phyloP scores from a whole-genome alignment of 2,888 invertebrate genomes.

The Galerucella calmariensis region DNA sequence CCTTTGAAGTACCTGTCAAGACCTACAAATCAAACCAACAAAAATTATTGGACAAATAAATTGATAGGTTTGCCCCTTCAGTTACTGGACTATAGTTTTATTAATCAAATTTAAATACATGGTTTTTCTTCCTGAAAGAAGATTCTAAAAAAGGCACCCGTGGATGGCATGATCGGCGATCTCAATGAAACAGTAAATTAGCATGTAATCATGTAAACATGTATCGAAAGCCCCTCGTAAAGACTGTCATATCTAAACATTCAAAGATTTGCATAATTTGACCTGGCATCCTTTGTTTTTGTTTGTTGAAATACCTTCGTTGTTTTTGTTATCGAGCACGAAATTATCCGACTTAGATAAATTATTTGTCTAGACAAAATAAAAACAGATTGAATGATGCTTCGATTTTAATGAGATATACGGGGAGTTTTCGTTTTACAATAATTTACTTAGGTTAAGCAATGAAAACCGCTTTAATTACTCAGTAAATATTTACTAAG shows the following conservation, averaged over 20 bases:
- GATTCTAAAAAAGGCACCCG: too few species aligned
- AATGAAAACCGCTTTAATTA: neutral
- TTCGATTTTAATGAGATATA: constrained; percentile 2
- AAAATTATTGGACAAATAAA: too few species aligned
- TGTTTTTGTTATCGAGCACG: constrained; percentile 30
- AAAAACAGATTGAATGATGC: constrained; percentile 11
- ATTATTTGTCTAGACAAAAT: constrained; percentile 29
- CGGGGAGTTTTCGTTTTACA: neutral
- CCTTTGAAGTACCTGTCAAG: too few species aligned
- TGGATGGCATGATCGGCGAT: too few species aligned
- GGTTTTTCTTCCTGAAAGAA: too few species aligned
- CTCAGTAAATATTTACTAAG: neutral
- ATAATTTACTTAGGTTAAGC: neutral
- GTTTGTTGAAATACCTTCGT: constrained; percentile 32
- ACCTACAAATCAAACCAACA: too few species aligned
- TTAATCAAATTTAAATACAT: too few species aligned
- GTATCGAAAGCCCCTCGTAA: neutral
- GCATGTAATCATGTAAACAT: too few species aligned
- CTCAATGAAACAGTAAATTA: too few species aligned
- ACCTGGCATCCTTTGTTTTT: constrained; percentile 35
- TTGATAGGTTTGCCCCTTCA: too few species aligned
- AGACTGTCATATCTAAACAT: constrained; percentile 8
- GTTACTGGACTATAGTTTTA: too few species aligned
- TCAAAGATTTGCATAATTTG: constrained; percentile 36
- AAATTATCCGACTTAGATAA: constrained; percentile 33